These are phyloP conservation scores for Drosophila oshimai DNA, from an alignment of 1,140 invertebrate genomes.

Conservation along the genomic window DNA sequence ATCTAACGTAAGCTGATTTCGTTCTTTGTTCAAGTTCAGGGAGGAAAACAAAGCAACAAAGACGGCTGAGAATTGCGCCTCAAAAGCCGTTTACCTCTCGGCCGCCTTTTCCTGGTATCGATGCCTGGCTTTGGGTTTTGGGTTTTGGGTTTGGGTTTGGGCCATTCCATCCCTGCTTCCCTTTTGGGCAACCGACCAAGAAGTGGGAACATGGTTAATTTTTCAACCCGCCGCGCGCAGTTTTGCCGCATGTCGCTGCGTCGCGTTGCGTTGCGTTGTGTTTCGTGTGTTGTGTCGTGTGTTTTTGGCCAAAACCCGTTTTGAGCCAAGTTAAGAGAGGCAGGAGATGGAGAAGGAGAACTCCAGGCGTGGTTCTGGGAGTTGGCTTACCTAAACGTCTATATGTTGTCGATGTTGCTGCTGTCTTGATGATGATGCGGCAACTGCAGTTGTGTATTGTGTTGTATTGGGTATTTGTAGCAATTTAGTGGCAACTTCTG, in stretches of 20 bases:
- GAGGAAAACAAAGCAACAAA: conserved; percentile 44
- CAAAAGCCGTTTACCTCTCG: conserved; percentile 45
- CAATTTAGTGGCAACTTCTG: conserved; percentile 28
- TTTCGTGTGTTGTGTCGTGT: conserved; percentile 6
- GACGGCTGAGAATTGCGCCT: conserved; percentile 23
- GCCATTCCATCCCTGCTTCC: conserved; percentile 4
- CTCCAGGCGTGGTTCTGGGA: conserved; percentile 7
- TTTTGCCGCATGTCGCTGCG: conserved; percentile 40
- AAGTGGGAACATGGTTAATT: conserved; percentile 49
- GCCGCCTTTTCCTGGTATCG: conserved; percentile 27
- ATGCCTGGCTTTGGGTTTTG: too few species aligned
- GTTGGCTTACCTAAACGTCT: conserved; percentile 30
- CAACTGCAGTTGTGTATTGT: not conserved
- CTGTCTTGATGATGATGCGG: not conserved
- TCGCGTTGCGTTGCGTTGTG: conserved; percentile 1
- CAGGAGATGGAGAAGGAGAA: not conserved
- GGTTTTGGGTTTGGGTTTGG: too few species aligned
- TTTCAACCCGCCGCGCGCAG: conserved; percentile 26
- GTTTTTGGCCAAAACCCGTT: conserved; percentile 72
- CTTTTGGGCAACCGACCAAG: conserved; percentile 26
- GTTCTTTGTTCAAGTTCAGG: conserved; percentile 70
- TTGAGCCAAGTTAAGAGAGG: conserved; percentile 46
- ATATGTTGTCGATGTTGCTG: conserved; percentile 8
- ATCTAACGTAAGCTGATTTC: conserved; percentile 64
- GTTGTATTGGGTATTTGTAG: not conserved